Base-by-base conservation (phyloP, 2,113 vertebrate genomes). In the Acrocephalus arundinaceus region DNA sequence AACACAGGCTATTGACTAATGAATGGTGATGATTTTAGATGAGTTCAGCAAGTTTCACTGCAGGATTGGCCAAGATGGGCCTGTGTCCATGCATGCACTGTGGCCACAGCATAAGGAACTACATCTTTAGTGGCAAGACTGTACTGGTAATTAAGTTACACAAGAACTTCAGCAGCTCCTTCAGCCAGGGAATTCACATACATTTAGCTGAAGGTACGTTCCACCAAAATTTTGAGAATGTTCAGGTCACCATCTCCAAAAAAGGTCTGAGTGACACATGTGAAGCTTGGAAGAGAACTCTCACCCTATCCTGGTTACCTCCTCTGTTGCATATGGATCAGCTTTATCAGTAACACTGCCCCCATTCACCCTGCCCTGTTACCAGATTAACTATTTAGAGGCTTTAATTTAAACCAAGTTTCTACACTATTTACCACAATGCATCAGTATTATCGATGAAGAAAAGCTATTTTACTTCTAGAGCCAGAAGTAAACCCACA, bases 21-120 rank as follows among this genome's bases (percentile, higher is more conserved):
- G 5, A 75, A 70, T 57, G 74, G 15, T 24, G 22, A 13, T 46
- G 33, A 19, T 61, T 51, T 55, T 14, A 49, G 17, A 17, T 58
- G 52, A 79, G 5, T 78, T 68, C 1, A 77, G 2, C 8, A 41
- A 68, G 33, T 55, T 89, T n/a, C 54, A 45, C 13, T 37, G 58
- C 54, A 85, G 58, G 33, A 79, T 28, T 30, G 25, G 57, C 48
- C 9, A 37, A 0, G 4, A 43, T 28, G 14, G 27, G 51, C 33
- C 31, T 1, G 1, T 45, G 28, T 54, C 62, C 51, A 15, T 6
- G 28, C 15, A 15, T 4, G 6, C 0, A 0, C 15, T 54, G 58
- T 35, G 46, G 43, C 54, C 30, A 33, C 5, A 43, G 81, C 9
- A 3, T 8, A 30, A 68, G 23, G 62, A 80, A 62, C 14, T 17